Evolutionary conservation across 2,888 invertebrate genomes (phyloP), one percentile per base, ranked within the genome.

Genomic region (Thyatira batis): DNA sequence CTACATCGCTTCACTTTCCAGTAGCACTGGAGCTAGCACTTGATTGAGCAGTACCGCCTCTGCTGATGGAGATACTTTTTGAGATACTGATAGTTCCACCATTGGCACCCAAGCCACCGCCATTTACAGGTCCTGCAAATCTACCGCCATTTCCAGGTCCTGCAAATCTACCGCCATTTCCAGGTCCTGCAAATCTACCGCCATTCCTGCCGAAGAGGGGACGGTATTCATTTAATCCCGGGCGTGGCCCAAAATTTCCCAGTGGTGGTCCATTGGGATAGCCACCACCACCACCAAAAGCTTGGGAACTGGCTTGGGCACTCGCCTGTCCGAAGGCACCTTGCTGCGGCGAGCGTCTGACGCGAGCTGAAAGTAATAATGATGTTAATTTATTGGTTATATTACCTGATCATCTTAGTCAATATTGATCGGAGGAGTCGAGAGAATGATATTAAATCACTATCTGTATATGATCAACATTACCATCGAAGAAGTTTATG

Each of bases 21-120:
- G 49, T 39, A 0, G 68, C 58, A 20, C 55, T 52, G 5, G 74
- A 63, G 20, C 61, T 62, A 3, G 75, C 67, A 28, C 65, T 76
- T 2, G 72, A 71, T 27, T 67, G 69, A 1, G 75, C 69, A 0
- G 57, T 49, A 2, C 77, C 65, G 0, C 80, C 81, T 2, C 63
- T 53, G 23, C 70, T 69, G 21, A 80, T 76, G 49, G 74, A 76
- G 20, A 82, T 70, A 50, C 80, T 82, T 67, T 82, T 82, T 20
- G 83, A 74, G 20, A 80, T 73, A 48, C 77, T 82, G 2, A 82
- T 60, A 6, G 69, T 65, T 17, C 63, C 59, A 11, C 67, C 58
- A 5, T 67, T 63, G 1, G 61, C 52, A 0, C 69, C 69, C 6
- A 55, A 65, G 2, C 66, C 65, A 17, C 54, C 58, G 1, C 62